Base-by-base conservation (phyloP, 2,888 invertebrate genomes). In the Zele albiditarsus region DNA sequence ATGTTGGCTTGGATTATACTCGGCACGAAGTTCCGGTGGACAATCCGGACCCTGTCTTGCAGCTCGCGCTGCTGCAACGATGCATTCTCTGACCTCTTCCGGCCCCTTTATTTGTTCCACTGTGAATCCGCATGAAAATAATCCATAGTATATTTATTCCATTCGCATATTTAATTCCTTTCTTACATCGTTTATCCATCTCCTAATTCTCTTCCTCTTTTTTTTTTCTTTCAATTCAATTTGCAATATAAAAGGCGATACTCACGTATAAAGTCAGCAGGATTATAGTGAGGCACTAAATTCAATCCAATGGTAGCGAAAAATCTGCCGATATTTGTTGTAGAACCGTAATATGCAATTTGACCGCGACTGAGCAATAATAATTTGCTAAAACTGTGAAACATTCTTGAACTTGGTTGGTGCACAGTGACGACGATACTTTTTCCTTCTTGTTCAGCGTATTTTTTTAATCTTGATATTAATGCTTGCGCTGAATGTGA, bases 331-430 rank as follows among this genome's bases (percentile, higher is more conserved):
- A 95, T 94, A 86, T 93, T 92, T 79, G 92, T 91, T 28, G 93
- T 93, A 80, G 93, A 92, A 12, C 95, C 95, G 87, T 94, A 95
- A 87, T 95, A 95, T 1, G 95, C 95, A 25, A 94, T 93, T 83
- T 93, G 92, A 58, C 95, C 95, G 77, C 93, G 92, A 83, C 93
- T 93, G 65, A 94, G 89, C 77, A 93, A 90, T 68, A 96, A 90
- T 71, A 96, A 90, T 85, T 94, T 94, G 89, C 94, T 94, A 89
- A 96, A 95, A 91, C 94, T 93, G 89, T 95, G 94, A 89, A 95
- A 96, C 90, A 95, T 95, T 89, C 95, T 94, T 79, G 95, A 95
- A 71, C 95, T 95, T 1, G 95, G 95, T 87, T 96, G 96, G 87
- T 96, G 96, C 4, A 96, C 93, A 49, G 95, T 95, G 75, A 94